Percentiles rank a stretch among this genome's conserved stretches.
phyloP scores from a whole-genome alignment of 1,140 invertebrate species.

The Brachionus asplanchnoidis region DNA sequence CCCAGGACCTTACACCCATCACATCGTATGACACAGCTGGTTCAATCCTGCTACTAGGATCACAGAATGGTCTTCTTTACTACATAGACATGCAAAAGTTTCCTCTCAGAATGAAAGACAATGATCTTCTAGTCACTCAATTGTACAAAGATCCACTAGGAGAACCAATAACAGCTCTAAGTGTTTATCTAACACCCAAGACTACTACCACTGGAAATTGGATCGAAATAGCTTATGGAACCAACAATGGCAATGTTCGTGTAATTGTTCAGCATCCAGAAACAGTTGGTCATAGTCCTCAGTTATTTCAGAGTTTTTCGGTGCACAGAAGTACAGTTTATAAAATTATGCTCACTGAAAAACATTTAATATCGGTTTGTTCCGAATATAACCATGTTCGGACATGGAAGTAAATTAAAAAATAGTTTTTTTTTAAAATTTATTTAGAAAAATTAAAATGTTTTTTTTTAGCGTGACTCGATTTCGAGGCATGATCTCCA shows the following conservation, averaged over 20 bases:
- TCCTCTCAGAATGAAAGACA: slow-evolving; percentile 95
- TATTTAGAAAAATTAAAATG: background rate
- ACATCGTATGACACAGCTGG: slow-evolving; percentile 75
- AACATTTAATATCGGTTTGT: slow-evolving; percentile 92
- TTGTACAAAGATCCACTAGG: slow-evolving; percentile 82
- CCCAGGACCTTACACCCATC: slow-evolving; percentile 53
- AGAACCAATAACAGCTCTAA: slow-evolving; percentile 95
- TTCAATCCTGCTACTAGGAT: slow-evolving; percentile 85
- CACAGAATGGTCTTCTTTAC: slow-evolving; percentile 91
- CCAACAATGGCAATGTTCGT: slow-evolving; percentile 83
- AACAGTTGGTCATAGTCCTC: slow-evolving; percentile 89
- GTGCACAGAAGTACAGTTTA: slow-evolving; percentile 92
- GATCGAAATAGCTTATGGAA: slow-evolving; percentile 97
- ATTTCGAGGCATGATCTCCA: slow-evolving; percentile 89
- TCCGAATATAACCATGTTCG: slow-evolving; percentile 95
- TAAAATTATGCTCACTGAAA: slow-evolving; percentile 84
- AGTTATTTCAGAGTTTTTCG: slow-evolving; percentile 94
- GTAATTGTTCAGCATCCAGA: slow-evolving; percentile 98
- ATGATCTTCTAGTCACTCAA: slow-evolving; percentile 92
- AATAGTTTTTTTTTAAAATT: background rate
- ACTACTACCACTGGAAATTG: slow-evolving; percentile 68
- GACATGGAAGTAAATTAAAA: slow-evolving; percentile 67
- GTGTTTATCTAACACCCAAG: slow-evolving; percentile 93
- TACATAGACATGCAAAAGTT: slow-evolving; percentile 99
- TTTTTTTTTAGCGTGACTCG: slow-evolving; percentile 67